Evolutionary conservation across 1,140 invertebrate genomes (phyloP), one percentile per base, ranked within the genome.

Genomic region (Epicauta chinensis): DNA sequence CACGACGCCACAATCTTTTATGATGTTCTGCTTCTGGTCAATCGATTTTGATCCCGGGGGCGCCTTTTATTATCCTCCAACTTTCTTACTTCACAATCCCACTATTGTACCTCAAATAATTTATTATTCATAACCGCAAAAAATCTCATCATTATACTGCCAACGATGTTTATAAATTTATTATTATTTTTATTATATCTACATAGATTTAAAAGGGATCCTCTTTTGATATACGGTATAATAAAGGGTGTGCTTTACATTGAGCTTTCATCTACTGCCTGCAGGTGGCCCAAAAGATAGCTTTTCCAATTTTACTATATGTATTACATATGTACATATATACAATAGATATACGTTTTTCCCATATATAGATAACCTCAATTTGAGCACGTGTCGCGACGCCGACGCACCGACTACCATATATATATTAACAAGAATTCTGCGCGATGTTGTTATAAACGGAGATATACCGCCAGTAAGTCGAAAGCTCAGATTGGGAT

Each of bases 401-500:
- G 46, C 46, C 46, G 46, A 39, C 46, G 46, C 46, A 49, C 9
- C 29, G 16, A 30, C 9, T 30, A 23, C n/a, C 23, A 23, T 7
- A 23, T 7, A 23, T 23, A 35, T 16, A 29, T 32, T 16, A 16
- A 31, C 23, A 7, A 23, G 23, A n/a, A n/a, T n/a, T 29, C 50
- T 40, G 36, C 40, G 50, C 34, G 50, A 23, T 39, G 50, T 30
- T 31, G 29, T 44, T 15, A 43, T 49, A 38, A 13, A 32, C 40
- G 3, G 17, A 30, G 42, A 43, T 39, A 31, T 23, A 23, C 23
- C 50, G 50, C 50, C 50, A 51, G 40, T 37, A 51, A 44, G 32
- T 51, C 35, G n/a, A 16, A 31, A 36, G 50, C 15, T 23, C 23
- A 23, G 23, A 23, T 23, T 23, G 23, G 23, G 23, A 23, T 23